Conservation (phyloP, 2,797 vertebrate species). For the Helostoma temminkii region DNA sequence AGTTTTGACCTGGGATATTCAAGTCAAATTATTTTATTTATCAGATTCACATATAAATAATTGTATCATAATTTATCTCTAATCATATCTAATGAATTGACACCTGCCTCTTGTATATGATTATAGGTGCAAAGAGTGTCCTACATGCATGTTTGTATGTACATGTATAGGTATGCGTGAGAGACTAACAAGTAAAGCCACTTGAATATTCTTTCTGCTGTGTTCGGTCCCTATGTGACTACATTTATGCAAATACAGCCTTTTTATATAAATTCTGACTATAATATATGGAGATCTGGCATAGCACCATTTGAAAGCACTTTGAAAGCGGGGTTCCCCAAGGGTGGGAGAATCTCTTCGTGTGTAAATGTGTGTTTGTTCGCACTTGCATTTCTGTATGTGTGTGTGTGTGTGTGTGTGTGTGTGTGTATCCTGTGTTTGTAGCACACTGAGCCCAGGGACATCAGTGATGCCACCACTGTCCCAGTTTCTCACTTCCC, state of each 20-base stretch:
- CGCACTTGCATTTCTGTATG: slow-evolving; percentile 33
- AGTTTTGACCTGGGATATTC: slow-evolving; percentile 56
- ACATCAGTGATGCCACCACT: slow-evolving; percentile 82
- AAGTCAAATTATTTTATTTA: slow-evolving; percentile 38
- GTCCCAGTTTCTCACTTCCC: slow-evolving; percentile 82
- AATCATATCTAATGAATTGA: not conserved
- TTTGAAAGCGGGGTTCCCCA: slow-evolving; percentile 71
- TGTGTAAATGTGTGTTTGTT: slow-evolving; percentile 73
- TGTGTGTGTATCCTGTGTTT: slow-evolving; percentile 72
- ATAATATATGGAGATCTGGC: slow-evolving; percentile 81
- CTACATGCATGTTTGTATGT: slow-evolving; percentile 5
- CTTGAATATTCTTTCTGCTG: slow-evolving; percentile 65
- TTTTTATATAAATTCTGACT: slow-evolving; percentile 82
- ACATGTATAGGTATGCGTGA: slow-evolving; percentile 10
- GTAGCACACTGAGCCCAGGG: slow-evolving; percentile 75
- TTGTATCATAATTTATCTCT: not conserved
- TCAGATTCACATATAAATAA: slow-evolving; percentile 10
- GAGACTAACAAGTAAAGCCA: slow-evolving; percentile 56
- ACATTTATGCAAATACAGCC: slow-evolving; percentile 79
- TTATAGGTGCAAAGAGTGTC: not conserved
- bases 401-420: slow-evolving; percentile 13
- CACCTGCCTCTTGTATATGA: not conserved
- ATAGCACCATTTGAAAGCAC: slow-evolving; percentile 76
- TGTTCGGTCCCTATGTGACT: slow-evolving; percentile 67
- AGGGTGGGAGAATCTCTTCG: slow-evolving; percentile 59